These are phyloP conservation scores for Acleris cristana DNA, from an alignment of 2,888 invertebrate genomes.

Conservation along the genomic window DNA sequence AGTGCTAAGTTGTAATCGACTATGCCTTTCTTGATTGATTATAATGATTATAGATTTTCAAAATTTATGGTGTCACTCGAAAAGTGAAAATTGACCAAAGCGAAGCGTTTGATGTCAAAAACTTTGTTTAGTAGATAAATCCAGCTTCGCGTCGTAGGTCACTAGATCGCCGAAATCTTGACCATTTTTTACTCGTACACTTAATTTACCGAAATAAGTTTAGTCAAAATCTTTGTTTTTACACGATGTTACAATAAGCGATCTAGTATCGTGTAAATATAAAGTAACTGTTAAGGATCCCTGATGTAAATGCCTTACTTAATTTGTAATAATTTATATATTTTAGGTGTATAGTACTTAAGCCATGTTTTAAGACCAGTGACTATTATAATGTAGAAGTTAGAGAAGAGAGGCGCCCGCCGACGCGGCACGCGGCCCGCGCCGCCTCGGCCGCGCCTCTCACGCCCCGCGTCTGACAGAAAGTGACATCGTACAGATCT, in stretches of 20 bases:
- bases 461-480: conserved; percentile 71
- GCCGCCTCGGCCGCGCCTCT: conserved; percentile 71
- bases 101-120: conserved; percentile 59
- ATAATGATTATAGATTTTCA: conserved; percentile 58
- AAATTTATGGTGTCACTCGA: conserved; percentile 63
- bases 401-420: conserved; percentile 64
- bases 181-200: conserved; percentile 77
- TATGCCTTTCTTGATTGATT: conserved; percentile 63
- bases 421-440: conserved; percentile 60
- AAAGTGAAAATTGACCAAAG: conserved; percentile 67
- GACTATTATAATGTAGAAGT: conserved; percentile 82
- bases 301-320: conserved; percentile 84
- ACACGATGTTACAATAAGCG: conserved; percentile 73
- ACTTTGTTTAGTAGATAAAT: conserved; percentile 38
- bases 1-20: conserved; percentile 80
- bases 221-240: conserved; percentile 81
- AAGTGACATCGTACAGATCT: conserved; percentile 66
- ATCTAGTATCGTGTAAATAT: conserved; percentile 79
- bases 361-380: conserved; percentile 84
- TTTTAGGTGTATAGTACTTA: conserved; percentile 84
- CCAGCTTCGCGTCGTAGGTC: conserved; percentile 74
- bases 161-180: conserved; percentile 83
- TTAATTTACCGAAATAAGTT: conserved; percentile 81
- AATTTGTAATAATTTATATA: conserved; percentile 84
- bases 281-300: conserved; percentile 77